Evolutionary conservation across 1,140 invertebrate genomes (phyloP), one percentile per base, ranked within the genome.

Genomic region (Drosophila kikkawai): DNA sequence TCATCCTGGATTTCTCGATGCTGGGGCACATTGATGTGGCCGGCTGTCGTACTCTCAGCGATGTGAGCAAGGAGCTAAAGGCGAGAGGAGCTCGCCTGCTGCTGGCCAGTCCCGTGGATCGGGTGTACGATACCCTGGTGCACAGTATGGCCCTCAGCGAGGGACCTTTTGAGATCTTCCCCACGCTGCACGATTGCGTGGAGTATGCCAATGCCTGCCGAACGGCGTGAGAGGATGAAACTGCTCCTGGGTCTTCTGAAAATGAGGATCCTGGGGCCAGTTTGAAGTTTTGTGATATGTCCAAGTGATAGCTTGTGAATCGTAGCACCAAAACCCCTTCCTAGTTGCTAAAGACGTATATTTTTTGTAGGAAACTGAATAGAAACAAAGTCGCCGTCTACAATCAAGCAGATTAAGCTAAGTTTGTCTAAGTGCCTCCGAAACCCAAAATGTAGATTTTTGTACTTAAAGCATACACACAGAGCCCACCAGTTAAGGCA

Each of bases 101-200:
- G 29, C 69, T 93, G 37, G 80, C 91, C 22, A 82, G 71, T 39
- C 92, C 92, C 13, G 73, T 85, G 32, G 92, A 93, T 82, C 78
- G 92, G 7, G 92, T 93, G 3, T 92, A 92, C 64, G 92, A 93
- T 37, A 85, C 91, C 12, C 57, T 93, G 22, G 78, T 92, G 36
- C 92, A 93, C 56, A 91, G 92, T 36, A 88, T 91, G 90, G 82
- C 80, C 13, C 75, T 93, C 7, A 87, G 92, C 22, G 87, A 92
- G 26, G 92, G 92, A 17, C 84, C 91, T 7, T 93, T 93, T 44
- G 90, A 91, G 64, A 87, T 92, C 47, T 93, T 92, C 64, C 84
- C 92, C 32, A 91, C 92, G 7, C 55, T 93, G 19, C 91, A 93
- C 60, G 92, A 93, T 59, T 91, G 92, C 50, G 92, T 93, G 36